Conservation (phyloP, 2,797 vertebrate species). For the Enteromius trimaculatus region DNA sequence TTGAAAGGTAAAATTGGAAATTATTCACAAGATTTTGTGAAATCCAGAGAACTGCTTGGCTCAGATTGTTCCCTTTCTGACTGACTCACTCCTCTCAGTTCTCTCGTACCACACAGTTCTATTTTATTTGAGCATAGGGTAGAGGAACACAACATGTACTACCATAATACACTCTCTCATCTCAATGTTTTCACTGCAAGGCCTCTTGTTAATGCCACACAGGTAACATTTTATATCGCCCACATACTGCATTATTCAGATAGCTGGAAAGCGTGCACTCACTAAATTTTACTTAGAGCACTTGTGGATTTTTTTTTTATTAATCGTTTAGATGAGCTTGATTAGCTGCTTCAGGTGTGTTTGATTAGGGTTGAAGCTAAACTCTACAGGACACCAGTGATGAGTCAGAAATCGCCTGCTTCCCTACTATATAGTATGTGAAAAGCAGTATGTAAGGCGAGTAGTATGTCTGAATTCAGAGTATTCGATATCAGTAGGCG, state of each 20-base stretch:
- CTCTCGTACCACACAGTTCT: not conserved
- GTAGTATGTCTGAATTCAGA: too few relatives aligned
- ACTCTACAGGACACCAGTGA: too few relatives aligned
- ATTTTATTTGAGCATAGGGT: conserved; percentile 5
- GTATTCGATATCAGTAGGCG: too few relatives aligned
- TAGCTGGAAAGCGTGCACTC: not conserved
- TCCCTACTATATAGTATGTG: too few relatives aligned
- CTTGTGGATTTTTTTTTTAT: not conserved
- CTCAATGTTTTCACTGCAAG: not conserved
- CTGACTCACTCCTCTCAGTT: not conserved
- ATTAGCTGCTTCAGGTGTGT: too few relatives aligned
- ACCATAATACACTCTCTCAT: conserved; percentile 6
- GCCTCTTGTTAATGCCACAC: conserved; percentile 1
- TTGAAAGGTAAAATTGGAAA: not conserved
- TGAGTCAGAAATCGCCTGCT: too few relatives aligned
- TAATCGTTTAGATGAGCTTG: too few relatives aligned
- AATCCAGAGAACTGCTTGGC: not conserved
- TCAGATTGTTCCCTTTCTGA: not conserved
- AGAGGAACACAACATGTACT: not conserved
- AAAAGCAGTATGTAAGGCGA: too few relatives aligned
- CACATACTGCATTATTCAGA: not conserved
- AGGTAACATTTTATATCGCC: not conserved
- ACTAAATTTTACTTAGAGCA: not conserved
- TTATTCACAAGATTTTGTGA: not conserved
- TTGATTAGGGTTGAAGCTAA: too few relatives aligned